These are phyloP conservation scores for Sphenopsis melanotis DNA, from an alignment of 2,797 vertebrate genomes.

Conservation along the genomic window DNA sequence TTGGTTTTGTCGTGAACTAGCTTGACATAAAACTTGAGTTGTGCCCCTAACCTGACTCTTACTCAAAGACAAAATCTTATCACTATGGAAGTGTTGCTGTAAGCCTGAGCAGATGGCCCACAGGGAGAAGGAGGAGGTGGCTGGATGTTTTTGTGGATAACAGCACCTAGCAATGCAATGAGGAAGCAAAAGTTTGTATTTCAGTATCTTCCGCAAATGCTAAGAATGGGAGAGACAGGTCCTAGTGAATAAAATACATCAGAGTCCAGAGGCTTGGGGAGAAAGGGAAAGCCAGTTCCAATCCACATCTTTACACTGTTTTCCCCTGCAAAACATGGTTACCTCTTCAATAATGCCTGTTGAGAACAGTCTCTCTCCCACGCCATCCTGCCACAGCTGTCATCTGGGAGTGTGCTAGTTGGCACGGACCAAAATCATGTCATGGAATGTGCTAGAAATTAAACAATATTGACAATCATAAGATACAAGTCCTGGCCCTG, in stretches of 20 bases:
- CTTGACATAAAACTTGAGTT: neutral
- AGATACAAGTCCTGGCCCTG: neutral
- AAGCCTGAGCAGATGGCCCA: neutral
- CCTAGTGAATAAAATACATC: neutral
- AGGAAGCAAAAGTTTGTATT: neutral
- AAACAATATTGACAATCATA: neutral
- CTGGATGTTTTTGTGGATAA: neutral
- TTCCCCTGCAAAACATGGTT: neutral
- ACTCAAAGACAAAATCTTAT: neutral
- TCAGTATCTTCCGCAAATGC: neutral
- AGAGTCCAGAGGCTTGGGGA: neutral
- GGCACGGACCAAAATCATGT: neutral
- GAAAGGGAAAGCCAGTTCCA: neutral
- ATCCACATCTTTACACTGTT: neutral
- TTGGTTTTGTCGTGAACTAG: neutral
- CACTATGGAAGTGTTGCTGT: neutral
- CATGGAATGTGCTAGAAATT: neutral
- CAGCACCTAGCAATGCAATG: rapidly evolving
- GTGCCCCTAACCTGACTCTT: neutral
- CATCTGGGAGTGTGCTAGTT: neutral
- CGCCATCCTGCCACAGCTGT: neutral
- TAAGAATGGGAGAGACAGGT: neutral
- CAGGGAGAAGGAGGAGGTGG: neutral
- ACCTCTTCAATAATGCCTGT: neutral
- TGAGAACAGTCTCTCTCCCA: slow-evolving; percentile 5